Conservation (phyloP, 1,140 invertebrate species). For the Drosophila repleta region DNA sequence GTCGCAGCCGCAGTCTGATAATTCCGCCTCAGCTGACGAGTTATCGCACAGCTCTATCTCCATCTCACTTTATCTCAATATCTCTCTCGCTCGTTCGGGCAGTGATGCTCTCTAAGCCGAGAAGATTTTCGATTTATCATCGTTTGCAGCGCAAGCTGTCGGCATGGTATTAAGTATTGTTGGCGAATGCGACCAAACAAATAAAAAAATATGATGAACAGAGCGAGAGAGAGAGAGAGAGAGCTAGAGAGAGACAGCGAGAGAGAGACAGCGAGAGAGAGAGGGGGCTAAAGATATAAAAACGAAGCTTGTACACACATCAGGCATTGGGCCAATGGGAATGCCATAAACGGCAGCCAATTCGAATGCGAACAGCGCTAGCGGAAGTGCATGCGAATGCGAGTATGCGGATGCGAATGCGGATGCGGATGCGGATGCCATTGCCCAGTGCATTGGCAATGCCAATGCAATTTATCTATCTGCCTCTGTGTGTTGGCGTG, state of each 20-base stretch:
- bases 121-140: slow-evolving; percentile 81
- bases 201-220: slow-evolving; percentile 14
- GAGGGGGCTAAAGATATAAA: slow-evolving; percentile 4
- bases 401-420: slow-evolving; percentile 22
- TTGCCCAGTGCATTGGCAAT: slow-evolving; percentile 24
- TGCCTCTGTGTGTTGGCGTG: slow-evolving; percentile 6
- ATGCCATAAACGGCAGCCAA: slow-evolving; percentile 49
- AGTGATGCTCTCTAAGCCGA: slow-evolving; percentile 55
- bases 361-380: slow-evolving; percentile 29
- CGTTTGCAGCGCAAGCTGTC: slow-evolving; percentile 72
- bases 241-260: not conserved
- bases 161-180: slow-evolving; percentile 75
- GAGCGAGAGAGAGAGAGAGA: not conserved
- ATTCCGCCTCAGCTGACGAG: slow-evolving; percentile 37
- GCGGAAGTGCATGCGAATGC: slow-evolving; percentile 19
- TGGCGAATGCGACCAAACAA: slow-evolving; percentile 39
- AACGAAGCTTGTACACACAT: not conserved
- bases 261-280: not conserved
- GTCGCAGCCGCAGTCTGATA: slow-evolving; percentile 12
- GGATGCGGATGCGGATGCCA: slow-evolving; percentile 17
- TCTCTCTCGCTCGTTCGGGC: slow-evolving; percentile 1
- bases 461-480: slow-evolving; percentile 32
- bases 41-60: slow-evolving; percentile 26
- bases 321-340: slow-evolving; percentile 40
- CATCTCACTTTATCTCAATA: slow-evolving; percentile 1